A percentile compares a stretch with the other conserved stretches of the same genome.
phyloP scores from a whole-genome alignment of 2,113 vertebrate genomes.

The Nerophis ophidion region DNA sequence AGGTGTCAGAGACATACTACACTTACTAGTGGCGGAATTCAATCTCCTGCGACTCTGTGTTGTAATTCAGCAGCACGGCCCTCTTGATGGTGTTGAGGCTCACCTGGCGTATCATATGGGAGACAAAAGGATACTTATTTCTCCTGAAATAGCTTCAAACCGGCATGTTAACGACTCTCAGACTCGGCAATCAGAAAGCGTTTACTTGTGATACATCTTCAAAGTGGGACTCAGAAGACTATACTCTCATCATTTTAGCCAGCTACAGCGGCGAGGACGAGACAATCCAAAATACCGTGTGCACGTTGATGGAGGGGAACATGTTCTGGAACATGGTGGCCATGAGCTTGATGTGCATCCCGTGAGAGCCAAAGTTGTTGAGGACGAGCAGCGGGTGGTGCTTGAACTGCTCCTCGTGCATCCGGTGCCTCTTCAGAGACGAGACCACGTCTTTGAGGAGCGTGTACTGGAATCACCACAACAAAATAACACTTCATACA shows the following conservation, averaged over 20 bases:
- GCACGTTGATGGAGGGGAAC: conserved; percentile 91
- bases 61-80: conserved; percentile 82
- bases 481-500: background rate
- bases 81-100: conserved; percentile 86
- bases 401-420: conserved; percentile 89
- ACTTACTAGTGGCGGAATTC: conserved; percentile 92
- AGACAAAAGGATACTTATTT: background rate
- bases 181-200: conserved; percentile 54
- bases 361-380: conserved; percentile 82
- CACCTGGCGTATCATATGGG: conserved; percentile 60
- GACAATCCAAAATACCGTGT: conserved; percentile 70
- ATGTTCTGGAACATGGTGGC: conserved; percentile 92
- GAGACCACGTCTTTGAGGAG: conserved; percentile 85
- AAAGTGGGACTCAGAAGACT: conserved; percentile 66
- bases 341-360: conserved; percentile 91
- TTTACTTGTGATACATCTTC: conserved; percentile 67
- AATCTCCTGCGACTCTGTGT: conserved; percentile 72
- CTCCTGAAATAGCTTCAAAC: background rate
- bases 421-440: conserved; percentile 82
- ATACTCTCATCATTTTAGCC: conserved; percentile 65
- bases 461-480: conserved; percentile 68
- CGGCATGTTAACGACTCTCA: background rate
- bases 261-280: background rate
- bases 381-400: conserved; percentile 85
- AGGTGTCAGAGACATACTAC: background rate